Percentiles rank a stretch among this genome's conserved stretches.
Conservation (phyloP, 2,888 invertebrate species). For the Pherbina coryleti region DNA sequence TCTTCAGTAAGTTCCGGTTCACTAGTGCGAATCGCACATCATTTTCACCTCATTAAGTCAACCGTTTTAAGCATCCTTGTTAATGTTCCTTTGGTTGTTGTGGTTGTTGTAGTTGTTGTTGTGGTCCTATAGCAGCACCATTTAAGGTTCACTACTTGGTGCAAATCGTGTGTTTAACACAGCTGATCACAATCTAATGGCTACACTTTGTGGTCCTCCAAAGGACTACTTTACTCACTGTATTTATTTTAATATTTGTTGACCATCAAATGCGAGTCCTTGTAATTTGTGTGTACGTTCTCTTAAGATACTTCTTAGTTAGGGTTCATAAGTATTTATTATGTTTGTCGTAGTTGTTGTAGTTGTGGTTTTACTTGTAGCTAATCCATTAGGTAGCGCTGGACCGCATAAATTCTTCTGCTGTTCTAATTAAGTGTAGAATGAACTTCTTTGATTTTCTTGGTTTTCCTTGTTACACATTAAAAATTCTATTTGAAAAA, state of each 20-base stretch:
- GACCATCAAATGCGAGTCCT: neutral
- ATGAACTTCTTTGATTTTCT: no score
- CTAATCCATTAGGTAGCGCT: no score
- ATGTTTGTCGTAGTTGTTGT: no score
- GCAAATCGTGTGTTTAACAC: neutral
- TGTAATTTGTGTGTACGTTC: no score
- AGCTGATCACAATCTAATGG: no score
- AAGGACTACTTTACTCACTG: neutral
- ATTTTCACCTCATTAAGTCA: conserved; percentile 65
- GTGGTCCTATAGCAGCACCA: neutral
- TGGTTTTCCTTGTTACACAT: no score
- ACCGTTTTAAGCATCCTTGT: conserved; percentile 58
- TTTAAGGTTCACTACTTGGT: neutral
- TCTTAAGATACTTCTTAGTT: no score
- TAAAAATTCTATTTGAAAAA: no score
- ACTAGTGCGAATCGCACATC: conserved; percentile 60
- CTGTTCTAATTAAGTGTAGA: no score
- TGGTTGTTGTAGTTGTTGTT: conserved; percentile 1
- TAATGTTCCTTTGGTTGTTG: neutral
- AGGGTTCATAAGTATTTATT: no score
- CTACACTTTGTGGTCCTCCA: neutral
- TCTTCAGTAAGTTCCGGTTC: conserved; percentile 58
- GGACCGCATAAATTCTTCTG: no score
- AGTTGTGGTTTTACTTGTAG: no score
- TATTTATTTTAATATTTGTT: neutral